Evolutionary conservation across 2,113 vertebrate species (phyloP).

Genomic region (Rallus limicola): DNA sequence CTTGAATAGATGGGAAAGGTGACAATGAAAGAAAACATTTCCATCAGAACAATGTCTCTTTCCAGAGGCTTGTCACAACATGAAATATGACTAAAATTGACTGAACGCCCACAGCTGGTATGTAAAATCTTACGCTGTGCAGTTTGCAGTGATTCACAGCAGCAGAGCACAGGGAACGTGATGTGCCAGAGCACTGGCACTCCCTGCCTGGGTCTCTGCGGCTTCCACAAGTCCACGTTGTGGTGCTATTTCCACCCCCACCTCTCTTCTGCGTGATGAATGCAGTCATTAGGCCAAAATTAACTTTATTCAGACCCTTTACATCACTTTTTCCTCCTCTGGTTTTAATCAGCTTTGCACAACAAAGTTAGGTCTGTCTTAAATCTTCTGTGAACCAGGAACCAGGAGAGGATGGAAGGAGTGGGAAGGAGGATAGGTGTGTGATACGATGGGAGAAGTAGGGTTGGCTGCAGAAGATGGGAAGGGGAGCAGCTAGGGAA

Average conservation of each 20-base stretch:
- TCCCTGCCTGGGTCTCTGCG: not conserved
- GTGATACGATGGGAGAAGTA: not conserved
- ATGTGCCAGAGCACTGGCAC: not conserved
- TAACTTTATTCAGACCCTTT: not conserved
- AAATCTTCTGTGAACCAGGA: not conserved
- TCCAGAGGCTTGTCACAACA: slow-evolving; percentile 60
- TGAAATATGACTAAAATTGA: slow-evolving; percentile 54
- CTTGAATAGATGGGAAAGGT: not conserved
- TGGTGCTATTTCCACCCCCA: accelerated
- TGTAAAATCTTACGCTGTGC: not conserved
- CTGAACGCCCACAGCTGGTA: slow-evolving; percentile 13
- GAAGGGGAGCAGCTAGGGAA: not conserved
- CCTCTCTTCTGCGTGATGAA: not conserved
- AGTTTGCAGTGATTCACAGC: slow-evolving; percentile 5
- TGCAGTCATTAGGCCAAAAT: not conserved
- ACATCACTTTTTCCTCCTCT: not conserved
- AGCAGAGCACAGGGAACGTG: not conserved
- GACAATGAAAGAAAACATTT: slow-evolving; percentile 63
- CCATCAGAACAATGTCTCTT: slow-evolving; percentile 42
- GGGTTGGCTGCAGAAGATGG: not conserved
- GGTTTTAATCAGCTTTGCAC: not conserved
- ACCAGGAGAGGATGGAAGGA: not conserved
- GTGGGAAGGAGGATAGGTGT: not conserved
- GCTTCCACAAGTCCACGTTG: not conserved
- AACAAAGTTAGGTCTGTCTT: not conserved